phyloP scores from a whole-genome alignment of 1,140 invertebrate genomes.

The Laodelphax striatellus region DNA sequence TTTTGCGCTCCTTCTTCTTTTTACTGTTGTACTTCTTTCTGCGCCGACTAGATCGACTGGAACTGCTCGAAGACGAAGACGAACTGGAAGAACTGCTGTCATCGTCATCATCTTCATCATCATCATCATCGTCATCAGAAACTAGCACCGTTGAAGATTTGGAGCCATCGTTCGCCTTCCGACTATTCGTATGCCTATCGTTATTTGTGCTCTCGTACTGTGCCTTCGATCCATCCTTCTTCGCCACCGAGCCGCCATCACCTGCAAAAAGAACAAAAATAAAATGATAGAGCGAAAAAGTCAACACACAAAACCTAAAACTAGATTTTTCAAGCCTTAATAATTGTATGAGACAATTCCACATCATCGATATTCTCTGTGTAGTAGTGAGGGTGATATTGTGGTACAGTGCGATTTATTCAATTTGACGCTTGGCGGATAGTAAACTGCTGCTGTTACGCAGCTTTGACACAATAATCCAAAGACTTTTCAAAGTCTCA shows the following conservation, averaged over 20 bases:
- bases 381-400: too few species aligned
- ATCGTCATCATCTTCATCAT: not conserved
- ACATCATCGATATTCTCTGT: too few species aligned
- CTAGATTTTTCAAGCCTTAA: not conserved
- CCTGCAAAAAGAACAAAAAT: conserved; percentile 6
- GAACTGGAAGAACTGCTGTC: not conserved
- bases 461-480: too few species aligned
- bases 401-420: too few species aligned
- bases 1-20: too few species aligned
- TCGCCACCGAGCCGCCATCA: not conserved
- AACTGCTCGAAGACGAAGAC: conserved; percentile 5
- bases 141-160: not conserved
- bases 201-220: conserved; percentile 1
- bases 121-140: not conserved
- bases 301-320: not conserved
- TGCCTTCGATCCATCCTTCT: too few species aligned
- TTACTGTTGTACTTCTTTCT: too few species aligned
- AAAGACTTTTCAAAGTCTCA: too few species aligned
- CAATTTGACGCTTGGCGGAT: too few species aligned
- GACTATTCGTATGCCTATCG: not conserved
- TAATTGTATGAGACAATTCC: not conserved
- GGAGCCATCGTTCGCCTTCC: not conserved
- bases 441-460: too few species aligned
- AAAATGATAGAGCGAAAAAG: not conserved
- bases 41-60: not conserved